These are phyloP conservation scores for Cygnus atratus DNA, from an alignment of 2,113 vertebrate genomes.

Conservation along the genomic window DNA sequence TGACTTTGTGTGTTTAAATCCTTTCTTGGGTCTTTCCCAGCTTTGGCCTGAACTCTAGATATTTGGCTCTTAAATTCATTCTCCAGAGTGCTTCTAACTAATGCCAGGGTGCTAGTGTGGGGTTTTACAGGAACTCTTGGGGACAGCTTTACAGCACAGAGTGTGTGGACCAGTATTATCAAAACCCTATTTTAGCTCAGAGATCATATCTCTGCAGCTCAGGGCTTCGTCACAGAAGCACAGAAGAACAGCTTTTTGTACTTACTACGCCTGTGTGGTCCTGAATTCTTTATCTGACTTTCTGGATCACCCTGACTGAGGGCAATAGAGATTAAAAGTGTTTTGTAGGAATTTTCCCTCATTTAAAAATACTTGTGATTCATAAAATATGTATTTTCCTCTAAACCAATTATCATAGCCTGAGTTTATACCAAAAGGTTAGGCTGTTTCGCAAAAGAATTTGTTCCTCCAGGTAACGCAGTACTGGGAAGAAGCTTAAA, in stretches of 20 bases:
- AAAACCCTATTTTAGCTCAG: background rate
- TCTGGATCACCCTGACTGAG: constrained; percentile 18
- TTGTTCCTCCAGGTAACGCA: background rate
- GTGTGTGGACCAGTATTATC: background rate
- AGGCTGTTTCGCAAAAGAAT: background rate
- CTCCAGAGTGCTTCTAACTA: constrained; percentile 46
- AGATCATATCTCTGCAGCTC: background rate
- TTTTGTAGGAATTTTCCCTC: background rate
- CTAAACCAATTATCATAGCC: background rate
- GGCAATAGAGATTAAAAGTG: background rate
- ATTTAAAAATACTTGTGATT: background rate
- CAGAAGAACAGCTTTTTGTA: background rate
- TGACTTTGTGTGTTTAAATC: constrained; percentile 42
- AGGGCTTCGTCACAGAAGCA: background rate
- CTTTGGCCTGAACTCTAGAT: constrained; percentile 43
- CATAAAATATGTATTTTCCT: background rate
- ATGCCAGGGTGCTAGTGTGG: constrained; percentile 33
- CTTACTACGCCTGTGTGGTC: background rate
- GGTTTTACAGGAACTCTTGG: background rate
- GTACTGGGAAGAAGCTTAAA: background rate
- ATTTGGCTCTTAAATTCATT: constrained; percentile 16
- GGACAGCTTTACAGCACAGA: background rate
- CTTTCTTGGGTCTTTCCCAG: constrained; percentile 40
- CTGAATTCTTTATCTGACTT: background rate
- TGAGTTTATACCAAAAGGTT: background rate